Percentiles rank a stretch among this genome's conserved stretches.
These are phyloP conservation scores for Polyommatus icarus DNA, from an alignment of 2,888 invertebrate genomes.

Conservation along the genomic window DNA sequence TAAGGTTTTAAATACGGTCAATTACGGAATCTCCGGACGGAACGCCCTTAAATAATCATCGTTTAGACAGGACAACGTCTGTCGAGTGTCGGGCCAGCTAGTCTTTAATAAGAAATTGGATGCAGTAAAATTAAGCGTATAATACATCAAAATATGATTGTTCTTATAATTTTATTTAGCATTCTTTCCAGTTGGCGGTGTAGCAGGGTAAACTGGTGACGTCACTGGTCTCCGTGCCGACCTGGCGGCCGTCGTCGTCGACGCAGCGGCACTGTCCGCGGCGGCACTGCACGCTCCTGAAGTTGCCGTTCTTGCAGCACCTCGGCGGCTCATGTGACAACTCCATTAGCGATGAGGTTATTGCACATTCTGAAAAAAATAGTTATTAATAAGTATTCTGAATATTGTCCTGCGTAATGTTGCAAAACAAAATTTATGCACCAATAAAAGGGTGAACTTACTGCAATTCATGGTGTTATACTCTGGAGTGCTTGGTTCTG, in stretches of 20 bases:
- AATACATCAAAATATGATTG: not conserved
- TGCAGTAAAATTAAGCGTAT: not conserved
- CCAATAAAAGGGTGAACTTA: slow-evolving; percentile 56
- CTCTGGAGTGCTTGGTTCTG: slow-evolving; percentile 57
- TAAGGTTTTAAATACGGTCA: no score
- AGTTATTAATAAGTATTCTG: no score
- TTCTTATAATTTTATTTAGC: slow-evolving; percentile 46
- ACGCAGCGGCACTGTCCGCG: slow-evolving; percentile 83
- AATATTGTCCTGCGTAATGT: no score
- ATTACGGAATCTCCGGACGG: no score
- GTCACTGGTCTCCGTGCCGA: slow-evolving; percentile 56
- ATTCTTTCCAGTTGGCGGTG: slow-evolving; percentile 56
- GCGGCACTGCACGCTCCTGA: slow-evolving; percentile 81
- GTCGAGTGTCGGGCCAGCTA: no score
- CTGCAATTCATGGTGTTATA: slow-evolving; percentile 81
- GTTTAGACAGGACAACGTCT: no score
- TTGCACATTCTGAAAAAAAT: slow-evolving; percentile 81
- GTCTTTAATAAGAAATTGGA: no score
- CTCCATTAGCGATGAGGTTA: slow-evolving; percentile 70
- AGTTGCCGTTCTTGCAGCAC: slow-evolving; percentile 84
- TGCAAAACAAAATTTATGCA: no score
- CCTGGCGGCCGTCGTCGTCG: slow-evolving; percentile 80
- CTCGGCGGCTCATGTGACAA: slow-evolving; percentile 70
- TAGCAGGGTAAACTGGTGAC: slow-evolving; percentile 55
- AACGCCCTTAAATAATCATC: no score